phyloP scores from a whole-genome alignment of 2,797 vertebrate species.

The Delichon dasypus region DNA sequence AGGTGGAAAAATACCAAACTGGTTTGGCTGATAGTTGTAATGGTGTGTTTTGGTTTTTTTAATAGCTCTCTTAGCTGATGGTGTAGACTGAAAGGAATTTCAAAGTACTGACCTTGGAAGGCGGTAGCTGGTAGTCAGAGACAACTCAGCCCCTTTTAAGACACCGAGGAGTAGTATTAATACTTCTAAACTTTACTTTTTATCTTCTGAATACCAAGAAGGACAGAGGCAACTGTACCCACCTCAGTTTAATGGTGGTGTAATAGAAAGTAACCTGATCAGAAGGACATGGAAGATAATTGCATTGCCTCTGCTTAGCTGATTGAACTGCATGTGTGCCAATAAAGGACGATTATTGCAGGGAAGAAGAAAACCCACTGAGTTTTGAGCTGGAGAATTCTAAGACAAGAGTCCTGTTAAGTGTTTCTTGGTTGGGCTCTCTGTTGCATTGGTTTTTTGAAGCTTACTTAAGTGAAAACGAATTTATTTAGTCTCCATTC shows the following conservation, averaged over 20 bases:
- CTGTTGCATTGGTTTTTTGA: background rate
- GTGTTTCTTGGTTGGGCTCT: background rate
- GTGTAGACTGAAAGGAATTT: background rate
- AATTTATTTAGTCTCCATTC: background rate
- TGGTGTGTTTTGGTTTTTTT: background rate
- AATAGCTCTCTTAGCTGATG: background rate
- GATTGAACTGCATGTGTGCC: background rate
- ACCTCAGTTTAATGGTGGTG: background rate
- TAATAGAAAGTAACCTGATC: background rate
- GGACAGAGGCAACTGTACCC: background rate
- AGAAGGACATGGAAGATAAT: background rate
- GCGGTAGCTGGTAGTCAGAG: background rate
- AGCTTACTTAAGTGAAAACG: background rate
- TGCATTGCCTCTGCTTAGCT: background rate
- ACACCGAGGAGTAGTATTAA: background rate
- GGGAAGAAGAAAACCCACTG: background rate
- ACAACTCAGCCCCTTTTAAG: background rate
- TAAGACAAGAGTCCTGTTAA: background rate
- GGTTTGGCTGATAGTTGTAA: background rate
- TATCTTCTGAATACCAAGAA: background rate
- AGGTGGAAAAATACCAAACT: background rate
- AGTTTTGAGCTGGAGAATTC: background rate
- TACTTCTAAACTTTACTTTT: background rate
- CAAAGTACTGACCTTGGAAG: background rate
- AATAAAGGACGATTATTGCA: background rate